Base-by-base conservation (phyloP, 2,113 vertebrate genomes). In the Neodontobutis hainanensis region DNA sequence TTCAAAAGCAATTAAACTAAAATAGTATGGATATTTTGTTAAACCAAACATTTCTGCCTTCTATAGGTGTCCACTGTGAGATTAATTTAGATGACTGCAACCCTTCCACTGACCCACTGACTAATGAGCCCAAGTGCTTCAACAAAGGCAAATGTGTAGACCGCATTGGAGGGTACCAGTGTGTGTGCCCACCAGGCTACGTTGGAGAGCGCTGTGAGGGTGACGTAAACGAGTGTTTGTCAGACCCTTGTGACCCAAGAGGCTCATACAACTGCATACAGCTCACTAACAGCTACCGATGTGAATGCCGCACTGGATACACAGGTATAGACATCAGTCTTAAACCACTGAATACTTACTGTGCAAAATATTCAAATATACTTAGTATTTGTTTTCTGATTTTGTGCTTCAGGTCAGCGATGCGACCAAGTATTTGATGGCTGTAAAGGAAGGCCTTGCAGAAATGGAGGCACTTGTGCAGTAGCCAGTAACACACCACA, bases 251-350 rank as follows among this genome's bases (percentile, higher is more conserved):
- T 3, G 95, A 99, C 2, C 80, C 93, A 19, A 94, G 92, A 0
- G 97, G 97, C 34, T 97, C 96, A 46, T 97, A 97, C 93, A 96
- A 97, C 94, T 99, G 97, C 15, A 92, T 98, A 65, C 97, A 99
- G 89, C 95, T 95, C 2, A 90, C 96, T 78, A 99, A 99, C 3
- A 96, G 95, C 83, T 99, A 96, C 87, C 94, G 94, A 67, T 99
- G 97, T 80, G 96, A 98, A 88, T 98, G 97, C 74, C 90, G 95
- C 0, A 95, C 95, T 0, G 97, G 97, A 70, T 97, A 97, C 14
- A 93, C 95, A 0, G 96, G 95, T 97, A 90, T 51, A 1, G 45
- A 58, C 44, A 19, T 36, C 12, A 6, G 7, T 10, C 16, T 38
- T 56, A 0, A 9, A 2, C 14, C 32, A 55, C 11, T 14, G 27